phyloP scores from a whole-genome alignment of 2,797 vertebrate genomes.

The Masticophis lateralis region DNA sequence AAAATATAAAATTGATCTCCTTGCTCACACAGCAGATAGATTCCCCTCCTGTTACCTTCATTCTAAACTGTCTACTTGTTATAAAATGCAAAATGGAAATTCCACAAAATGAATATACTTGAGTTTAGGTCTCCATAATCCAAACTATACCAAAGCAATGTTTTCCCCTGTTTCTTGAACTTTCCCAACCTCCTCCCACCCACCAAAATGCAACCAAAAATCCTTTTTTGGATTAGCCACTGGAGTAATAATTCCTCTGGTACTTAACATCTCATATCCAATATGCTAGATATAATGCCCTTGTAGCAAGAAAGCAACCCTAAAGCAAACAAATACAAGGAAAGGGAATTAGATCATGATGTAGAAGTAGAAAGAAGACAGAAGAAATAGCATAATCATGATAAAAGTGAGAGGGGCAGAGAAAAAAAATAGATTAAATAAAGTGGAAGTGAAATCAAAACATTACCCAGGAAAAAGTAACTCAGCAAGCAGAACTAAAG shows the following conservation, averaged over 20 bases:
- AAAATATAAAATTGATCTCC: not conserved
- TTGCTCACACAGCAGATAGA: not conserved
- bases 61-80: not conserved
- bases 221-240: not conserved
- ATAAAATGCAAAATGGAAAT: not conserved
- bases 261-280: not conserved
- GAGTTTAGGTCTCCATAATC: not conserved
- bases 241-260: not conserved
- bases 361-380: conserved; percentile 1
- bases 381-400: conserved; percentile 14
- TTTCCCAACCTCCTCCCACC: not conserved
- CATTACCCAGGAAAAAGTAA: not conserved
- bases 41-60: not conserved
- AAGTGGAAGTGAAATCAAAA: not conserved
- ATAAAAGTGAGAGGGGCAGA: not conserved
- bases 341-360: conserved; percentile 25
- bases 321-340: conserved; percentile 20
- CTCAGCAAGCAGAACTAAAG: not conserved
- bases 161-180: not conserved
- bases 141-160: not conserved
- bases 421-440: not conserved
- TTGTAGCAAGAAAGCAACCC: conserved; percentile 9
- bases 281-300: not conserved
- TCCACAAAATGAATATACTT: not conserved
- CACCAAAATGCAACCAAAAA: not conserved